Percentiles rank a stretch among this genome's conserved stretches.
phyloP scores from a whole-genome alignment of 1,140 invertebrate genomes.

The Rhagoletis zephyria region DNA sequence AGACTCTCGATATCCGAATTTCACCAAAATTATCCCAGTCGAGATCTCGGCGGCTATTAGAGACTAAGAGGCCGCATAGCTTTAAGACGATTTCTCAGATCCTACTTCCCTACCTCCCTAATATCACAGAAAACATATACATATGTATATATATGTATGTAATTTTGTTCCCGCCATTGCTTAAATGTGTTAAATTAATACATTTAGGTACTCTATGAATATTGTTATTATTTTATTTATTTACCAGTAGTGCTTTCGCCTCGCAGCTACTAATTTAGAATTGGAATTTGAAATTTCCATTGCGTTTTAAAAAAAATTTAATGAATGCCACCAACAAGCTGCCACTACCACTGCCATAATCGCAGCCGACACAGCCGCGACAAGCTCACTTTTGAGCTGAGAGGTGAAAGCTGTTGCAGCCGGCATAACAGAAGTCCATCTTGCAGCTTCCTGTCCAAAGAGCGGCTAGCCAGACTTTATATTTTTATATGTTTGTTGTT shows the following conservation, averaged over 20 bases:
- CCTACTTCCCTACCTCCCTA: no score
- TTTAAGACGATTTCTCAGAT: no score
- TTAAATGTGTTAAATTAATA: slow-evolving; percentile 50
- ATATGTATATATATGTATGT: background rate
- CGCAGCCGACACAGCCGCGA: background rate
- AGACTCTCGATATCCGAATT: no score
- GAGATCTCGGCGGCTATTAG: no score
- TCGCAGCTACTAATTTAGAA: background rate
- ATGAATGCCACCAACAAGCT: background rate
- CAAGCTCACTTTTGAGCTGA: background rate
- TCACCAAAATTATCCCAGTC: no score
- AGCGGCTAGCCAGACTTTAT: background rate
- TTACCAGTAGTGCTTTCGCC: background rate
- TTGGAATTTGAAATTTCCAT: background rate
- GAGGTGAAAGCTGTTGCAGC: background rate
- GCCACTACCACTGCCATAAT: background rate
- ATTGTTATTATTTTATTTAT: background rate
- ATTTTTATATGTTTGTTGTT: background rate
- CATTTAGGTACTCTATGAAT: background rate
- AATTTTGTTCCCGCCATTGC: slow-evolving; percentile 51
- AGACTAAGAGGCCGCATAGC: no score
- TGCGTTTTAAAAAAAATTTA: background rate
- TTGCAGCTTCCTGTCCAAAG: background rate
- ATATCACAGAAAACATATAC: no score
- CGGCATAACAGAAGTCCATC: background rate